Conservation (phyloP, 2,113 vertebrate species). For the Nothobranchius kuhntae region DNA sequence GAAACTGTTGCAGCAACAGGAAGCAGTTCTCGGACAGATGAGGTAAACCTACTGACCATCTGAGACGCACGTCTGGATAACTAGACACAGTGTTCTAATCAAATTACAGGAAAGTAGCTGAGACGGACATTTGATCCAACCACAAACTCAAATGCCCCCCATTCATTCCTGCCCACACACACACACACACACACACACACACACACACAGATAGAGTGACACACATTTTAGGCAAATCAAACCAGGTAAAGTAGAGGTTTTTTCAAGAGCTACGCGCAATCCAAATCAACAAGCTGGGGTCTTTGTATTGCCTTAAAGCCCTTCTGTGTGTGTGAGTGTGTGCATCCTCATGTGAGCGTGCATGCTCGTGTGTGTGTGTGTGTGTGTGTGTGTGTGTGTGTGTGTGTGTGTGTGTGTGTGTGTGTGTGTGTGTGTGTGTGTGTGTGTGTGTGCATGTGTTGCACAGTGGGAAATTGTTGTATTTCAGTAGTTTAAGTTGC, state of each 20-base stretch:
- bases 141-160: constrained; percentile 41
- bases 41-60: constrained; percentile 6
- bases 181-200: background rate
- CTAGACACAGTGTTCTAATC: constrained; percentile 46
- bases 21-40: too few species aligned
- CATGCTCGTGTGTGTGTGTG: too few species aligned
- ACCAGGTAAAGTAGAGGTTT: constrained; percentile 6
- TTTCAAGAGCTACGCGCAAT: constrained; percentile 1
- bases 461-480: too few species aligned
- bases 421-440: too few species aligned
- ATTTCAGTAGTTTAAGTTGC: too few species aligned
- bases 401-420: too few species aligned
- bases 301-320: background rate
- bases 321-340: background rate
- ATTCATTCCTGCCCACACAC: background rate
- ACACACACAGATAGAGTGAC: constrained; percentile 28
- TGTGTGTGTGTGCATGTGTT: too few species aligned
- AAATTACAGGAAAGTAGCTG: constrained; percentile 55
- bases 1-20: background rate
- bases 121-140: constrained; percentile 52
- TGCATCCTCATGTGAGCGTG: too few species aligned
- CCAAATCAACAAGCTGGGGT: background rate
- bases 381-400: too few species aligned
- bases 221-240: constrained; percentile 10
- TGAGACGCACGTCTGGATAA: constrained; percentile 1